phyloP scores from a whole-genome alignment of 2,888 invertebrate genomes.

The Spilosoma lubricipeda region DNA sequence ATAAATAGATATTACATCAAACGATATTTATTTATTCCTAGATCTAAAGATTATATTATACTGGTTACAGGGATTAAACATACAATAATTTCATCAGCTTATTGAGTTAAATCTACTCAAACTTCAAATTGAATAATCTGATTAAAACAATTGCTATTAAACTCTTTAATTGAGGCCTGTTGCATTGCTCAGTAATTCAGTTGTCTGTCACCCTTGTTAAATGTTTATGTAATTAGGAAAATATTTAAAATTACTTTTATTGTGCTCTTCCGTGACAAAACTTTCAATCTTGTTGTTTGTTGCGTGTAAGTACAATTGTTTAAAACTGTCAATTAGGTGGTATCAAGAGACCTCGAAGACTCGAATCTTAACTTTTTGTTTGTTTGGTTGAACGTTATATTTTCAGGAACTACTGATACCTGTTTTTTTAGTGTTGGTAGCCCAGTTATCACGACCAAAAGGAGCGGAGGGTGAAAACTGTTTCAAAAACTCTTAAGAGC shows the following conservation, averaged over 20 bases:
- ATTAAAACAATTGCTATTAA: constrained; percentile 13
- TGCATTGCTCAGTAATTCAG: background rate
- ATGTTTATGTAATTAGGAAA: background rate
- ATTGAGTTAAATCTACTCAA: constrained; percentile 9
- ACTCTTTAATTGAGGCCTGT: constrained; percentile 10
- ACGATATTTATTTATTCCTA: background rate
- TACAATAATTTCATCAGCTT: constrained; percentile 19
- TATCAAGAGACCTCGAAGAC: background rate
- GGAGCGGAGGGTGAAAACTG: no score
- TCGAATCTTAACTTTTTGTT: background rate
- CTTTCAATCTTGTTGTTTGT: background rate
- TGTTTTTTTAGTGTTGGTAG: no score
- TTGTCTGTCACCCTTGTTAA: background rate
- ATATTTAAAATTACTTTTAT: background rate
- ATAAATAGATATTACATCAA: background rate
- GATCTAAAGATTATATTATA: constrained; percentile 13
- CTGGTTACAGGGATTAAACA: constrained; percentile 3
- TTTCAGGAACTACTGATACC: no score
- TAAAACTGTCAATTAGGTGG: background rate
- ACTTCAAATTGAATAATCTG: constrained; percentile 12
- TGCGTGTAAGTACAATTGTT: background rate
- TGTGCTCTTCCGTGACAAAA: background rate
- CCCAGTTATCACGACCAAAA: no score
- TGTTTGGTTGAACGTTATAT: no score
- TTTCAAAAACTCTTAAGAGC: no score